phyloP scores from a whole-genome alignment of 2,113 vertebrate species.

The Epinephelus moara region DNA sequence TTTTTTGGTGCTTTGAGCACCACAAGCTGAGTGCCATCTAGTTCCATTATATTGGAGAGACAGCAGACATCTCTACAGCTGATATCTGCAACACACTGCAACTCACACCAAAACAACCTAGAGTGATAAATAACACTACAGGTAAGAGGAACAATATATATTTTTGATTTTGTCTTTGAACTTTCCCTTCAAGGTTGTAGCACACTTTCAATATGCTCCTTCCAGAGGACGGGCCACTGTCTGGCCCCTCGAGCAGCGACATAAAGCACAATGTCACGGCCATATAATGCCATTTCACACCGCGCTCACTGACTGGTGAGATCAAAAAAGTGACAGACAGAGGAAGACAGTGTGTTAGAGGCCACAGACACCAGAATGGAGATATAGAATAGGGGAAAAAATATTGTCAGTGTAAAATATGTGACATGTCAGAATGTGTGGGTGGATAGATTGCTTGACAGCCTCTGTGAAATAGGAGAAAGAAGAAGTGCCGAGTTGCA shows the following conservation, averaged over 20 bases:
- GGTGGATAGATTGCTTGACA: conserved; percentile 8
- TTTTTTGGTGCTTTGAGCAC: no score
- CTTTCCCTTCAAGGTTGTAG: neutral
- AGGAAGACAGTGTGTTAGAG: neutral
- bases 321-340: neutral
- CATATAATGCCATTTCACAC: conserved; percentile 52
- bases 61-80: no score
- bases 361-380: neutral
- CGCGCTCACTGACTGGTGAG: conserved; percentile 7
- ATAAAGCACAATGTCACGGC: conserved; percentile 60
- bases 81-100: no score
- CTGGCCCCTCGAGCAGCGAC: conserved; percentile 24
- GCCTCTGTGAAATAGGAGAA: neutral
- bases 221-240: conserved; percentile 17
- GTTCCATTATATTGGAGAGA: no score
- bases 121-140: no score
- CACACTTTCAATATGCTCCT: conserved; percentile 47
- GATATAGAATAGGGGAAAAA: neutral
- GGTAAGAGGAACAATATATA: no score
- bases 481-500: neutral
- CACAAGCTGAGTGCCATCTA: no score
- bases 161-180: no score
- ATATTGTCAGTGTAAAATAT: conserved; percentile 16
- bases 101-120: no score
- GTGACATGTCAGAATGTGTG: conserved; percentile 13